Conservation (phyloP, 1,140 invertebrate genomes). For the Ganaspis sp. region DNA sequence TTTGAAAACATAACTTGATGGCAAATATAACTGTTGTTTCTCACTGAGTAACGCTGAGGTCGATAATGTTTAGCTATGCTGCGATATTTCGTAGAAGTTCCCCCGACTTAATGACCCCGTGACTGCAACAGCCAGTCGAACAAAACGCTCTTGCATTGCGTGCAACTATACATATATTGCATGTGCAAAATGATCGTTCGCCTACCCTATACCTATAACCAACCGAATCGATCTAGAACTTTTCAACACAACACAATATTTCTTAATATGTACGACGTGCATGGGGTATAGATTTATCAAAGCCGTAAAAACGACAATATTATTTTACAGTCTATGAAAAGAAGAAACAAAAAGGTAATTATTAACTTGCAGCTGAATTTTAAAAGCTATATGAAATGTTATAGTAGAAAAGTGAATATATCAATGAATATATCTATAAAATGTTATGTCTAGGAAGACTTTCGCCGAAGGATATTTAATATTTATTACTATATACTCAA, state of each 20-base stretch:
- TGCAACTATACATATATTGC: background rate
- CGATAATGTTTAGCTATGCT: conserved; percentile 20
- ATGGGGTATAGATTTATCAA: too few relatives aligned
- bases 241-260: background rate
- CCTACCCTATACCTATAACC: conserved; percentile 26
- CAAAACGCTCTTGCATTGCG: conserved; percentile 48
- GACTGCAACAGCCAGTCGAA: conserved; percentile 52
- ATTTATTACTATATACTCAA: too few relatives aligned
- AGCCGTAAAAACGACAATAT: background rate
- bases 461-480: too few relatives aligned
- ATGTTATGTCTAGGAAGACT: too few relatives aligned
- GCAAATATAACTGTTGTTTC: background rate
- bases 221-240: conserved; percentile 36
- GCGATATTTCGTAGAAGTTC: conserved; percentile 30
- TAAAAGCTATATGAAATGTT: too few relatives aligned
- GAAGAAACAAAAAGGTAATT: too few relatives aligned
- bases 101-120: conserved; percentile 67
- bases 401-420: too few relatives aligned
- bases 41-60: background rate
- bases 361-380: too few relatives aligned
- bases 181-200: conserved; percentile 25
- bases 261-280: background rate
- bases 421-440: too few relatives aligned
- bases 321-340: background rate
- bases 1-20: background rate